These are phyloP conservation scores for Crepidodera aurea DNA, from an alignment of 2,888 invertebrate genomes.

Conservation along the genomic window DNA sequence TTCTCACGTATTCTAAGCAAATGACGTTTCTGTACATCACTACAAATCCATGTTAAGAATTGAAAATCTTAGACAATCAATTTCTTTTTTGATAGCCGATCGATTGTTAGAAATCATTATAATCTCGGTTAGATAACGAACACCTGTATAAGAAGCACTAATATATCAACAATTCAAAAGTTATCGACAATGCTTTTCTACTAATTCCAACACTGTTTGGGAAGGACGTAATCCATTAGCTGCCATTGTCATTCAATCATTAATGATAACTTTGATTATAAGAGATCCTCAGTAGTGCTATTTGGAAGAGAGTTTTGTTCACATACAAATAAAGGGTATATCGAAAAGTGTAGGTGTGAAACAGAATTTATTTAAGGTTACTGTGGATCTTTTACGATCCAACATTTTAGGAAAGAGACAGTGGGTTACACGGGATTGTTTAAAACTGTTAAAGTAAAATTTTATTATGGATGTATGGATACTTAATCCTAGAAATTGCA, in stretches of 20 bases:
- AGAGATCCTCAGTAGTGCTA: conserved; percentile 25
- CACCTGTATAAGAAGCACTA: conserved; percentile 34
- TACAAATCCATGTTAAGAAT: conserved; percentile 4
- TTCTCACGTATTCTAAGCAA: too few species aligned
- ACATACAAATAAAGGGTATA: conserved; percentile 1
- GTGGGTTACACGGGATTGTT: too few species aligned
- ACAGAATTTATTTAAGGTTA: too few species aligned
- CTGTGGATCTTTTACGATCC: too few species aligned
- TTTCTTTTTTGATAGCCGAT: conserved; percentile 23
- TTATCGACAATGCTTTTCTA: conserved; percentile 37
- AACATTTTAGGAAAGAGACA: too few species aligned
- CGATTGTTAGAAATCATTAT: conserved; percentile 24
- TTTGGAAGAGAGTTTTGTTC: neutral
- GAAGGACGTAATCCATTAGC: conserved; percentile 45
- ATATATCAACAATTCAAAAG: conserved; percentile 31
- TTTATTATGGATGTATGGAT: too few species aligned
- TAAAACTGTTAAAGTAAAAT: too few species aligned
- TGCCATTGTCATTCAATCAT: conserved; percentile 45
- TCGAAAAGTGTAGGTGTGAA: too few species aligned
- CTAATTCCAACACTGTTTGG: conserved; percentile 29
- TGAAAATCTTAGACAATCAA: conserved; percentile 21
- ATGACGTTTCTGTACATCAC: neutral
- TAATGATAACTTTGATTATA: conserved; percentile 32
- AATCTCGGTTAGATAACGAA: conserved; percentile 15
- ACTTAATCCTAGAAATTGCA: too few species aligned